These are phyloP conservation scores for Lycocorax pyrrhopterus DNA, from an alignment of 2,113 vertebrate species.

Conservation along the genomic window DNA sequence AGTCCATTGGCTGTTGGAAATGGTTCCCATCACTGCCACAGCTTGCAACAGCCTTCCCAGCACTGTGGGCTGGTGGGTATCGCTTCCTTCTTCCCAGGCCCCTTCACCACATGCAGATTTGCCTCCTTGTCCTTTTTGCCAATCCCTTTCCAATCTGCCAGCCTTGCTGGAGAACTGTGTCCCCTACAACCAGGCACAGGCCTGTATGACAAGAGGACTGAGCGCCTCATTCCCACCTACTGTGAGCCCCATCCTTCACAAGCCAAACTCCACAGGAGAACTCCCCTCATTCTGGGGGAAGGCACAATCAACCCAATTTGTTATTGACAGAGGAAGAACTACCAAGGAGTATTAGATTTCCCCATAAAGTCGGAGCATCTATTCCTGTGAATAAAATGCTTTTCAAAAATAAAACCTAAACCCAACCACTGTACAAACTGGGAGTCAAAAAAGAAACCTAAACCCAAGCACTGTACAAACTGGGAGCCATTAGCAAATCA, in stretches of 20 bases:
- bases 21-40: neutral
- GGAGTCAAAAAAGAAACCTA: neutral
- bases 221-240: neutral
- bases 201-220: neutral
- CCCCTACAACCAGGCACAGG: neutral
- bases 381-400: neutral
- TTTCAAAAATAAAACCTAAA: too few species aligned
- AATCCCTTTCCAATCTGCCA: neutral
- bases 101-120: neutral
- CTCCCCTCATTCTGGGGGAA: neutral
- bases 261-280: neutral
- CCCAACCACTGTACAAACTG: too few species aligned
- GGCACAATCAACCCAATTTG: neutral
- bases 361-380: neutral
- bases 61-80: neutral
- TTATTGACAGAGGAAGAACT: neutral
- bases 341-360: neutral
- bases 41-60: constrained; percentile 3
- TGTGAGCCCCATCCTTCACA: neutral
- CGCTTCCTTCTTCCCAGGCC: neutral
- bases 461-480: neutral
- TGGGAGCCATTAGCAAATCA: neutral
- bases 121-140: neutral
- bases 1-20: neutral
- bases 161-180: neutral